phyloP scores from a whole-genome alignment of 2,888 invertebrate species.

The Gymnosoma rotundatum region DNA sequence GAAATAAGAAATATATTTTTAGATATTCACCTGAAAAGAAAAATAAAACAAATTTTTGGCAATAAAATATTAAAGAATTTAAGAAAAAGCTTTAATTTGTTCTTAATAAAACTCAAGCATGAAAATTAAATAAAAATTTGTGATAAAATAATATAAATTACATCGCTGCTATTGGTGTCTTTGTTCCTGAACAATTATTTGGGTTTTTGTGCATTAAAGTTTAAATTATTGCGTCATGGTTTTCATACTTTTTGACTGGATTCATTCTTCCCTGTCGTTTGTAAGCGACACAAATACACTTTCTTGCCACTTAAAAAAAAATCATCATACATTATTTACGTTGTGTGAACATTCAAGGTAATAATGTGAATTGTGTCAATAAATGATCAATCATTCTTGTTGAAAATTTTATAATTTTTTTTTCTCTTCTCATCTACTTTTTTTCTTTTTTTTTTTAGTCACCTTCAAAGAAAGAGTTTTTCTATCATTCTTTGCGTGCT shows the following conservation, averaged over 20 bases:
- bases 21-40: neutral
- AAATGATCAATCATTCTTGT: conserved; percentile 71
- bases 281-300: too few species aligned
- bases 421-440: too few species aligned
- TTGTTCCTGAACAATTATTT: conserved; percentile 36
- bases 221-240: conserved; percentile 31
- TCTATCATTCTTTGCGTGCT: neutral
- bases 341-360: conserved; percentile 62
- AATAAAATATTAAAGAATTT: conserved; percentile 45
- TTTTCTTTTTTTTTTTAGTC: conserved; percentile 6
- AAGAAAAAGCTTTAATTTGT: conserved; percentile 65
- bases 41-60: conserved; percentile 9
- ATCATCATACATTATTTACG: conserved; percentile 59
- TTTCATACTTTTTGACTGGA: conserved; percentile 25
- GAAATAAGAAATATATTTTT: neutral
- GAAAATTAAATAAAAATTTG: conserved; percentile 32
- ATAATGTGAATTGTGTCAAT: conserved; percentile 70
- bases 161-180: neutral
- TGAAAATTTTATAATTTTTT: too few species aligned
- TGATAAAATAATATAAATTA: conserved; percentile 18
- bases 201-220: neutral
- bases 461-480: conserved; percentile 2
- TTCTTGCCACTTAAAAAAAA: neutral
- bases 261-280: conserved; percentile 1
- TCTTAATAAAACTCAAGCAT: conserved; percentile 50